phyloP scores from a whole-genome alignment of 2,113 vertebrate genomes.

The Tonatia bakeri region DNA sequence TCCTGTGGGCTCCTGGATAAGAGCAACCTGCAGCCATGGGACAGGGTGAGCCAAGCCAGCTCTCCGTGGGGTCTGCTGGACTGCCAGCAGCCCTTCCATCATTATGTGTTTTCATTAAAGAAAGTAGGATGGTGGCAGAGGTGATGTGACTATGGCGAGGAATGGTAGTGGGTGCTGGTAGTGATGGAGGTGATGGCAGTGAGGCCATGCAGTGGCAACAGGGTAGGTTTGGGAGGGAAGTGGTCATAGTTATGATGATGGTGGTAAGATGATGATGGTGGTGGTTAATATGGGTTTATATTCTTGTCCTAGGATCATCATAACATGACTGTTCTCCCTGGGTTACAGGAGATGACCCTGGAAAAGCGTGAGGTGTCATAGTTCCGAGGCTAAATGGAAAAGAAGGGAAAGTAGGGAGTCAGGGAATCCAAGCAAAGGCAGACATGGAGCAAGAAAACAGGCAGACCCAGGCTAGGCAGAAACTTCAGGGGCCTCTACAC shows the following conservation, averaged over 20 bases:
- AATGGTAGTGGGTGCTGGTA: neutral
- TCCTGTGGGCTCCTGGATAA: neutral
- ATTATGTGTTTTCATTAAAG: neutral
- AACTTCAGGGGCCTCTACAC: neutral
- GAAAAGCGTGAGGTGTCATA: neutral
- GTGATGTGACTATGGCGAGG: neutral
- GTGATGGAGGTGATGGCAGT: neutral
- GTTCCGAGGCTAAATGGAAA: neutral
- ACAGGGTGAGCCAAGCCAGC: conserved; percentile 55
- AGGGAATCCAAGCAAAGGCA: neutral
- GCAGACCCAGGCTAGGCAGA: neutral
- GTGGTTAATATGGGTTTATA: neutral
- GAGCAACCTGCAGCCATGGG: conserved; percentile 52
- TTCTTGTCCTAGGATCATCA: neutral
- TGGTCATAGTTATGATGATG: neutral
- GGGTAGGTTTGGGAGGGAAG: neutral
- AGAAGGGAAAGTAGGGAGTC: neutral
- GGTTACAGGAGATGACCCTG: neutral
- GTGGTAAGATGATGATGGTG: neutral
- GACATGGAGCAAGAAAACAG: neutral
- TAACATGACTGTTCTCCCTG: neutral
- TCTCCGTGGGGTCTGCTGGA: neutral
- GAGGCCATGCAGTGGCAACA: neutral
- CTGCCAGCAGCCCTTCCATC: neutral
- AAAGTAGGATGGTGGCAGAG: neutral